Conservation (phyloP, 2,888 invertebrate species). For the Xiphydria camelus region DNA sequence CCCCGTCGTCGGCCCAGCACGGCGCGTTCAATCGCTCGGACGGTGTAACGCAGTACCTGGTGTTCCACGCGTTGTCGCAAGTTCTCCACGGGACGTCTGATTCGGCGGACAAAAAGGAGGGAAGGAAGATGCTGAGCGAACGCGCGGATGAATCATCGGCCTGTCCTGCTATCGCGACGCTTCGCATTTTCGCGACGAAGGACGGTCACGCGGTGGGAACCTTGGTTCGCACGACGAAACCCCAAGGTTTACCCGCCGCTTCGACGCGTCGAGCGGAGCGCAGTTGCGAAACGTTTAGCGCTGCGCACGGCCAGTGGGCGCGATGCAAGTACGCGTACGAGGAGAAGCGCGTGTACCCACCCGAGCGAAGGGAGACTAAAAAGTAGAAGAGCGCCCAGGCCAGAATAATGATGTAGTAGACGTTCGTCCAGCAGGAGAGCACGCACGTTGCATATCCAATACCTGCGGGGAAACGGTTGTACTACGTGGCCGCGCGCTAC, state of each 20-base stretch:
- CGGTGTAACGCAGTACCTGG: conserved; percentile 84
- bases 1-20: conserved; percentile 68
- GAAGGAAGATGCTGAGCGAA: not conserved
- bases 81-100: conserved; percentile 90
- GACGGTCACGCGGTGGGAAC: too few relatives aligned
- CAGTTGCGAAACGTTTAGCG: too few relatives aligned
- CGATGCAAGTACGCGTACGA: not conserved
- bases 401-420: conserved; percentile 97
- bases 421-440: conserved; percentile 98
- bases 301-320: too few relatives aligned
- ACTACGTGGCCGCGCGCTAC: too few relatives aligned
- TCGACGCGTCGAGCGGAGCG: too few relatives aligned
- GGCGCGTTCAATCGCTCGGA: conserved; percentile 73
- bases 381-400: conserved; percentile 98
- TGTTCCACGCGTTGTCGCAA: conserved; percentile 95
- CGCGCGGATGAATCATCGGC: not conserved
- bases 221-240: too few relatives aligned
- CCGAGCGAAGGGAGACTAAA: conserved; percentile 83
- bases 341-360: conserved; percentile 57
- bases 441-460: conserved; percentile 98
- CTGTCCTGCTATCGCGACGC: not conserved
- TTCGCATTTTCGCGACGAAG: conserved; percentile 1
- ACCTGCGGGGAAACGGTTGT: conserved; percentile 62
- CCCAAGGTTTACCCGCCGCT: too few relatives aligned
- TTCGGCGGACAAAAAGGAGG: conserved; percentile 15